Evolutionary conservation across 2,888 invertebrate species (phyloP).

Genomic region (Leptinotarsa peninsularis): DNA sequence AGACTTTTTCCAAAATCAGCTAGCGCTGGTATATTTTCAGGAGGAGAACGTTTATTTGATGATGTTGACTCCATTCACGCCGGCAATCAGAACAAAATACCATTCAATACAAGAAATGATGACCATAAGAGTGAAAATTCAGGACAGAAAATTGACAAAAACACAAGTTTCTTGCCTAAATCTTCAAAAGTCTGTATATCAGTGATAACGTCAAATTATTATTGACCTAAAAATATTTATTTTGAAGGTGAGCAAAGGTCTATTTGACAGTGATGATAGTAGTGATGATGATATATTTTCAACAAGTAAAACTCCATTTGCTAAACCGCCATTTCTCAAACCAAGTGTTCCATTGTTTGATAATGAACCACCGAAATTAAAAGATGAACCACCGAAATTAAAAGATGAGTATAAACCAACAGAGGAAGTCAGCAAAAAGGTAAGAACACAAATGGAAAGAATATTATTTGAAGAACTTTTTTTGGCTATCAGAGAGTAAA

Average conservation of each 20-base stretch:
- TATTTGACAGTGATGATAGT: constrained; percentile 61
- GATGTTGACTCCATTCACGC: constrained; percentile 62
- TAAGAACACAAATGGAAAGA: constrained; percentile 25
- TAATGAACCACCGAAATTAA: constrained; percentile 59
- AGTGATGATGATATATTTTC: constrained; percentile 58
- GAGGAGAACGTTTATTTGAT: constrained; percentile 61
- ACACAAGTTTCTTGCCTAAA: constrained; percentile 25
- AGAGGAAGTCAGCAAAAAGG: constrained; percentile 45
- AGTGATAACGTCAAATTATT: neutral
- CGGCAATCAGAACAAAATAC: constrained; percentile 40
- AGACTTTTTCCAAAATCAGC: constrained; percentile 45
- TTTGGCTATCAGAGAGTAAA: no score
- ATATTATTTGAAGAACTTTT: no score
- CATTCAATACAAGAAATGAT: constrained; percentile 16
- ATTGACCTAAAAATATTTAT: neutral
- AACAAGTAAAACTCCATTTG: constrained; percentile 39
- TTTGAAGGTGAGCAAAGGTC: constrained; percentile 50
- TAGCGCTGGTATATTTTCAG: constrained; percentile 58
- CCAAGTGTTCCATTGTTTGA: constrained; percentile 54
- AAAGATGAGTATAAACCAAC: constrained; percentile 37
- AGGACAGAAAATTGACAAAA: neutral
- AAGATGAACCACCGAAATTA: constrained; percentile 56
- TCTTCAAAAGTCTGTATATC: constrained; percentile 35
- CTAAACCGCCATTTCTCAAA: constrained; percentile 48
- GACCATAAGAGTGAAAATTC: constrained; percentile 7